Percentiles rank a stretch among this genome's conserved stretches.
Evolutionary conservation across 2,888 invertebrate species (phyloP).

Genomic region (Chrysolina americana): DNA sequence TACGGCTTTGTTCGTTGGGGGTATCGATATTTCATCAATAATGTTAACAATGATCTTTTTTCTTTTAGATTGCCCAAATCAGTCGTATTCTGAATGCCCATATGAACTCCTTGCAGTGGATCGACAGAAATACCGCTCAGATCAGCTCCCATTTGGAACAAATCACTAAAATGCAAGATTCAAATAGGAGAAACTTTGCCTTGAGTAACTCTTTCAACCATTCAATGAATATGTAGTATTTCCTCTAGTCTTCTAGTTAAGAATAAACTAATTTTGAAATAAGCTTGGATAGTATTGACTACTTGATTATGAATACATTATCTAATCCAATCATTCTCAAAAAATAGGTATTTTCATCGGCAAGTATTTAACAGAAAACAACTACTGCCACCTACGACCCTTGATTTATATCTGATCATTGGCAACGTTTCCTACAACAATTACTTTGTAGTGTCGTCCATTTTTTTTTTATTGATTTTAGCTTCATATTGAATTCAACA

Average conservation of each 20-base stretch:
- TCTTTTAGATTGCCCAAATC: conserved; percentile 87
- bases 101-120: conserved; percentile 96
- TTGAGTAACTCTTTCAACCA: conserved; percentile 53
- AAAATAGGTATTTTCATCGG: too few relatives aligned
- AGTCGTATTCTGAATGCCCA: conserved; percentile 95
- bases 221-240: conserved; percentile 47
- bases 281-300: background rate
- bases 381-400: too few relatives aligned
- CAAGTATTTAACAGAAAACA: too few relatives aligned
- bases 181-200: conserved; percentile 77
- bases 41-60: conserved; percentile 41
- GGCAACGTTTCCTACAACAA: too few relatives aligned
- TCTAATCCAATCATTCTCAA: too few relatives aligned
- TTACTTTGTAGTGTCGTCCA: too few relatives aligned
- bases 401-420: too few relatives aligned
- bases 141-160: conserved; percentile 87
- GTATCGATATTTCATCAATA: background rate
- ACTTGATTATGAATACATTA: too few relatives aligned
- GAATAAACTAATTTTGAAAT: background rate
- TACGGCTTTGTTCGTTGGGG: too few relatives aligned
- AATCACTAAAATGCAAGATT: conserved; percentile 84
- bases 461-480: too few relatives aligned
- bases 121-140: conserved; percentile 87
- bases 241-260: conserved; percentile 8
- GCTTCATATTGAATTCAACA: too few relatives aligned